Percentiles rank a stretch among this genome's conserved stretches.
Evolutionary conservation across 2,888 invertebrate species (phyloP).

Genomic region (Apodemia hepburni): DNA sequence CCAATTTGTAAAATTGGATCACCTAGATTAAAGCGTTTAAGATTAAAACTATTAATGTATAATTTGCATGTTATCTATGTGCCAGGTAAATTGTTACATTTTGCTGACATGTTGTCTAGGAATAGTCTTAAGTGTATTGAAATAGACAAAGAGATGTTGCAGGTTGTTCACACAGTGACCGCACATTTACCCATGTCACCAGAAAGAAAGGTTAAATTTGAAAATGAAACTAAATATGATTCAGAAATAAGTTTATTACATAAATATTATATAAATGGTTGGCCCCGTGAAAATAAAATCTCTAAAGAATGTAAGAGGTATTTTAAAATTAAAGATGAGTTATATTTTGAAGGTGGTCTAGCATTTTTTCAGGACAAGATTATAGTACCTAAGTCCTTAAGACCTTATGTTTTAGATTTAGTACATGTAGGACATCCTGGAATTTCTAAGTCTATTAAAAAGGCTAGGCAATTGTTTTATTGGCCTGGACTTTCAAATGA

Average conservation of each 20-base stretch:
- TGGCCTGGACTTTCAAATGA: too few relatives aligned
- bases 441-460: constrained; percentile 18
- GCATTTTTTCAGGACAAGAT: constrained; percentile 21
- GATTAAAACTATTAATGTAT: too few relatives aligned
- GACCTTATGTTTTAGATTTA: constrained; percentile 19
- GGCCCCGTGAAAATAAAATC: constrained; percentile 20
- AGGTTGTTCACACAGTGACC: constrained; percentile 26
- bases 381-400: constrained; percentile 19
- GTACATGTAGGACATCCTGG: constrained; percentile 24
- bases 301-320: constrained; percentile 16
- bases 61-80: too few relatives aligned
- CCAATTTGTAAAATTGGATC: too few relatives aligned
- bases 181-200: constrained; percentile 23
- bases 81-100: too few relatives aligned
- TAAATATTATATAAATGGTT: constrained; percentile 24
- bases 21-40: too few relatives aligned
- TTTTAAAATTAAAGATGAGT: constrained; percentile 21
- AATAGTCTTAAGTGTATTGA: constrained; percentile 16
- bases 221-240: constrained; percentile 20
- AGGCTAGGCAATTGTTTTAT: neutral
- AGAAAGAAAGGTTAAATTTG: constrained; percentile 19
- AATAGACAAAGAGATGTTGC: constrained; percentile 23
- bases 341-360: constrained; percentile 23
- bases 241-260: constrained; percentile 9
- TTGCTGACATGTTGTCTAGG: too few relatives aligned